Evolutionary conservation across 2,888 invertebrate species (phyloP), one percentile per base, ranked within the genome.

Genomic region (Latheticus oryzae): DNA sequence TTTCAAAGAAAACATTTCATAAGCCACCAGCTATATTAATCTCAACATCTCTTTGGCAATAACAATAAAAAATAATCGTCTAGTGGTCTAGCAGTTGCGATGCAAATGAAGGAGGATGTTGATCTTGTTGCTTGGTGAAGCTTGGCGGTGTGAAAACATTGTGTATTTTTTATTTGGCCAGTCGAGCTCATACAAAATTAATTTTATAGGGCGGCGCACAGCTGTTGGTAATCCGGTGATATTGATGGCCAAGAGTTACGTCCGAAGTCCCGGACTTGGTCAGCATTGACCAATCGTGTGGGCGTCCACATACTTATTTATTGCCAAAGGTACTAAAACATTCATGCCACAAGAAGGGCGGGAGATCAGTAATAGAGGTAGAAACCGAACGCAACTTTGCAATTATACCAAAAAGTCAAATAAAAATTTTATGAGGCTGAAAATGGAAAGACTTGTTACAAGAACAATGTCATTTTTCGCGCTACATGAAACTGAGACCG

Each of bases 151-250:
- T 5, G 32, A 32, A 32, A 37, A 19, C 42, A 13, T 8, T 26
- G 38, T 12, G 23, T 38, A 12, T 42, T 32, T 45, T 45, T 45
- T 32, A 32, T 16, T 32, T 21, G 32, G 11, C 12, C 9, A 24
- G n/a, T 26, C 3, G 8, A 26, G 42, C 47, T 55, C 48, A 55
- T 55, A 30, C 40, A 55, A 42, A 56, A 56, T 56, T 56, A 56
- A 56, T 56, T 42, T 35, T 24, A 50, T 50, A 32, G 56, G 56
- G 56, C 56, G 56, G 50, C 17, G 40, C 47, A 47, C 55, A 48
- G 47, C 28, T 38, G 55, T 55, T 55, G 47, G 47, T 55, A 55
- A 54, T 55, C 55, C 48, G 26, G 9, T 32, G 40, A 55, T 55
- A 55, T 55, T 48, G 55, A 56, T 50, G 56, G 48, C 35, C 40